Conservation (phyloP, 2,797 vertebrate species). For the Austrolebias charrua region DNA sequence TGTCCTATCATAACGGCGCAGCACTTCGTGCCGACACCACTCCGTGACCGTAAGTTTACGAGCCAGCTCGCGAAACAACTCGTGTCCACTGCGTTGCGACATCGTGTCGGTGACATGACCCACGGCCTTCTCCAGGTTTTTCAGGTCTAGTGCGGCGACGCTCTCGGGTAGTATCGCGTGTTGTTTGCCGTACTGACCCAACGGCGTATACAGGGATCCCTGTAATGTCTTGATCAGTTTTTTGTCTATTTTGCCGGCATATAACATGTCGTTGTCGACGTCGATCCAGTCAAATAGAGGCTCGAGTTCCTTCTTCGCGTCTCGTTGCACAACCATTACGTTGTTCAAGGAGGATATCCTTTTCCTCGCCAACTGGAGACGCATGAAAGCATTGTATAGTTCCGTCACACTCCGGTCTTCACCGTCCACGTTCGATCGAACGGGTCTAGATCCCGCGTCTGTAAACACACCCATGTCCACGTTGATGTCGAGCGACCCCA, state of each 20-base stretch:
- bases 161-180: not conserved
- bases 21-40: no score
- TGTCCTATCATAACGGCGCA: no score
- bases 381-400: conserved; percentile 6
- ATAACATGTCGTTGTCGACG: not conserved
- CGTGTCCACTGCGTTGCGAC: no score
- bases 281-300: conserved; percentile 4
- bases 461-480: not conserved
- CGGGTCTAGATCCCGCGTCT: not conserved
- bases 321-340: conserved; percentile 9
- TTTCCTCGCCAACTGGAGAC: conserved; percentile 10
- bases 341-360: conserved; percentile 3
- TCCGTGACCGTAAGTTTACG: no score
- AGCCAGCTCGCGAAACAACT: no score
- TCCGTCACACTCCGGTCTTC: not conserved
- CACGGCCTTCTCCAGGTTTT: no score
- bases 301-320: not conserved
- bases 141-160: no score
- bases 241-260: not conserved
- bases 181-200: not conserved
- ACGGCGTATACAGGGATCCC: not conserved
- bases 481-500: not conserved
- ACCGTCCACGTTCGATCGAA: not conserved
- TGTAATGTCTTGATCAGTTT: not conserved
- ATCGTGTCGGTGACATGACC: no score